phyloP scores from a whole-genome alignment of 2,888 invertebrate genomes.

The Aleiodes alternator region DNA sequence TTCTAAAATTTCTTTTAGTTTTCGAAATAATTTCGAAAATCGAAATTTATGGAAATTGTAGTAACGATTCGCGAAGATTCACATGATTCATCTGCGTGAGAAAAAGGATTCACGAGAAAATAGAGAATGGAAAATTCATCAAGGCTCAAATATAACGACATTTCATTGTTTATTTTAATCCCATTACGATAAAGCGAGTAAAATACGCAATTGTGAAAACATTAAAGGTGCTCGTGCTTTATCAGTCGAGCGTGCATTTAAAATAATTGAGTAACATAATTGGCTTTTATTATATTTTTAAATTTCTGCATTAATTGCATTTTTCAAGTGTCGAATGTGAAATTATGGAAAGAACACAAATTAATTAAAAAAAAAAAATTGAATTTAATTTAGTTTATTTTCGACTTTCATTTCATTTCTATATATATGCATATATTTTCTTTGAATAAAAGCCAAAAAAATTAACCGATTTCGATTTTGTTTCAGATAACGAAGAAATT shows the following conservation, averaged over 20 bases:
- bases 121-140: not conserved
- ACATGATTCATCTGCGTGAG: too few relatives aligned
- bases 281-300: too few relatives aligned
- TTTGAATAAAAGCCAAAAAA: too few relatives aligned
- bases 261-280: not conserved
- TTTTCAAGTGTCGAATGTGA: too few relatives aligned
- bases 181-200: not conserved
- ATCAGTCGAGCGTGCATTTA: slow-evolving; percentile 1
- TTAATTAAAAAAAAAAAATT: not conserved
- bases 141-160: not conserved
- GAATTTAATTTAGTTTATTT: slow-evolving; percentile 1
- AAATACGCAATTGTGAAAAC: not conserved
- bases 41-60: too few relatives aligned
- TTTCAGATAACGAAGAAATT: not conserved
- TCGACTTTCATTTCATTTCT: too few relatives aligned
- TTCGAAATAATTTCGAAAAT: not conserved
- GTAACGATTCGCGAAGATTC: too few relatives aligned
- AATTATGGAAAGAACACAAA: too few relatives aligned
- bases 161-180: slow-evolving; percentile 18
- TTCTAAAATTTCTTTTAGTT: not conserved
- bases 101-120: too few relatives aligned
- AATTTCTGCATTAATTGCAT: too few relatives aligned
- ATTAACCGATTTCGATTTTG: not conserved
- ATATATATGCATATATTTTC: too few relatives aligned
- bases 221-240: not conserved